Conservation (phyloP, 2,797 vertebrate species). For the Ara ararauna region DNA sequence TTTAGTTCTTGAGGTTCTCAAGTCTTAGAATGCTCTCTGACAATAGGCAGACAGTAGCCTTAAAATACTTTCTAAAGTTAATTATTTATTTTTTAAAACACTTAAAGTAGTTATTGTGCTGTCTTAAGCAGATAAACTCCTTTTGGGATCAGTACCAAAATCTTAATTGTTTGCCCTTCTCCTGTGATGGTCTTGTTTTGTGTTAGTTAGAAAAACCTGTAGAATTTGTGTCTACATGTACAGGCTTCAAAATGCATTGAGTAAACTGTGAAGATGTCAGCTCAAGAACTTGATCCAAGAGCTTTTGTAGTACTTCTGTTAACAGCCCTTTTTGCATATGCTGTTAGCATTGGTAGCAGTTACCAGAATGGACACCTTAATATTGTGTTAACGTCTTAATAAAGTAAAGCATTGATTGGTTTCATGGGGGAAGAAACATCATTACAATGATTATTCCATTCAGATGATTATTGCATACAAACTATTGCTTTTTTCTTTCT, state of each 20-base stretch:
- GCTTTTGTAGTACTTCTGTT: neutral
- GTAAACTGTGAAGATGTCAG: neutral
- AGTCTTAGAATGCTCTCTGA: neutral
- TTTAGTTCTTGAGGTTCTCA: neutral
- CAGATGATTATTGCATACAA: neutral
- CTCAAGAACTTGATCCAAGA: neutral
- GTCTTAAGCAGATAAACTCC: neutral
- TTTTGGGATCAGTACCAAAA: neutral
- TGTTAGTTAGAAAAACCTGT: neutral
- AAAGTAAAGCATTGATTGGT: fast-evolving
- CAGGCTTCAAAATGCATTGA: neutral
- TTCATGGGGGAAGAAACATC: neutral
- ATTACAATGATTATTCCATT: neutral
- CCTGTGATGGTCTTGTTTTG: neutral
- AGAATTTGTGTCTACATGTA: neutral
- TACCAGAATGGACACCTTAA: neutral
- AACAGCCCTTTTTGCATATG: no score
- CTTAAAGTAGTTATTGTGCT: neutral
- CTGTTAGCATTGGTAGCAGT: neutral
- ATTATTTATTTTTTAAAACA: neutral
- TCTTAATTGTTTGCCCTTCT: neutral
- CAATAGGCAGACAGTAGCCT: neutral
- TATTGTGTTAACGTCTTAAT: neutral
- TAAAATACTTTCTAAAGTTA: neutral
- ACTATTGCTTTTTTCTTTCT: neutral